Percentiles rank a stretch among this genome's conserved stretches.
These are phyloP conservation scores for Drosophila koepferae DNA, from an alignment of 2,888 invertebrate genomes.

Conservation along the genomic window DNA sequence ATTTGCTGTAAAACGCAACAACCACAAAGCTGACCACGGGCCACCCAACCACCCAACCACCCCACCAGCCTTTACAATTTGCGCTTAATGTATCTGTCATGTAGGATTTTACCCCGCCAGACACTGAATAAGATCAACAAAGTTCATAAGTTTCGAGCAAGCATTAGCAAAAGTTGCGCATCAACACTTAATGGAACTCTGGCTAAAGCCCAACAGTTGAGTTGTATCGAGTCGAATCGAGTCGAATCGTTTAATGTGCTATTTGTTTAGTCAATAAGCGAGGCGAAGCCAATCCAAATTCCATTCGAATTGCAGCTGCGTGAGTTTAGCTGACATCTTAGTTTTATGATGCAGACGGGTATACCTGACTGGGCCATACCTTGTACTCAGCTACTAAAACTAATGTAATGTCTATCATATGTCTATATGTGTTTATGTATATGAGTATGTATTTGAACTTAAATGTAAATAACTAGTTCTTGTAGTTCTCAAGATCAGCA, in stretches of 20 bases:
- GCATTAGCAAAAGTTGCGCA: conserved; percentile 15
- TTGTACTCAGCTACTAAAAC: too few relatives aligned
- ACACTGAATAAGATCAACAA: conserved; percentile 17
- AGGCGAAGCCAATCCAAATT: conserved; percentile 4
- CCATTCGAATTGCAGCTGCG: conserved; percentile 34
- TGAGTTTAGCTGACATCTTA: conserved; percentile 13
- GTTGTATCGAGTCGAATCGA: neutral
- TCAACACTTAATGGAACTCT: conserved; percentile 10
- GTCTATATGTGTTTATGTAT: neutral
- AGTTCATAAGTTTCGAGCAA: conserved; percentile 24
- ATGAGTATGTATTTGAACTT: neutral
- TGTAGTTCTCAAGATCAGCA: neutral
- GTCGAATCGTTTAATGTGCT: neutral
- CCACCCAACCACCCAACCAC: conserved; percentile 1
- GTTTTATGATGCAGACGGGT: neutral
- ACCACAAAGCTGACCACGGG: conserved; percentile 46
- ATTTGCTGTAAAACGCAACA: conserved; percentile 71
- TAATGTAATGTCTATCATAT: too few relatives aligned
- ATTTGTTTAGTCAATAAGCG: conserved; percentile 19
- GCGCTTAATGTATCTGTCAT: conserved; percentile 38
- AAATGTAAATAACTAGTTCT: neutral
- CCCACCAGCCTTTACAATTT: conserved; percentile 23
- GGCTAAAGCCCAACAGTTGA: neutral
- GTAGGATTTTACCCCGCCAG: conserved; percentile 8
- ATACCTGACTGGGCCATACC: neutral